A percentile compares a stretch with the other conserved stretches of the same genome.
Evolutionary conservation across 2,113 vertebrate species (phyloP).

Genomic region (Phrynosoma platyrhinos): DNA sequence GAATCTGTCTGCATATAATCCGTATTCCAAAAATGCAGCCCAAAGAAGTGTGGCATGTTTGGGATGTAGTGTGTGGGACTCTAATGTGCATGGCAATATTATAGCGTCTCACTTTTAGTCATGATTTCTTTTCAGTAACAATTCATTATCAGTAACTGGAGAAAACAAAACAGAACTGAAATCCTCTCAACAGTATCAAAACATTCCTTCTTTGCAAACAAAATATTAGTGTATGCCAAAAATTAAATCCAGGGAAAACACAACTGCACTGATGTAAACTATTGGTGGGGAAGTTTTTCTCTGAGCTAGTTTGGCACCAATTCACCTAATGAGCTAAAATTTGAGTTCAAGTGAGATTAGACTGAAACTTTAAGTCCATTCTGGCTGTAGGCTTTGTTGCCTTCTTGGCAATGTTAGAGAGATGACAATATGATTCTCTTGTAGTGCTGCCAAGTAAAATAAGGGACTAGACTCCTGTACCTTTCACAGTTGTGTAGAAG

Average conservation of each 20-base stretch:
- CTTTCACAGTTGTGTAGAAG: too few relatives aligned
- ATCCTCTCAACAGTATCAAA: neutral
- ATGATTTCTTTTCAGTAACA: constrained; percentile 6
- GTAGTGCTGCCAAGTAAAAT: too few relatives aligned
- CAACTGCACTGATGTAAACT: neutral
- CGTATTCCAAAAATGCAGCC: constrained; percentile 6
- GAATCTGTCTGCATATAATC: neutral
- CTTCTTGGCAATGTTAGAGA: neutral
- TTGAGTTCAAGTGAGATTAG: neutral
- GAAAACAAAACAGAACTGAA: neutral
- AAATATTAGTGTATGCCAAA: neutral
- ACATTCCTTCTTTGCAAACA: neutral
- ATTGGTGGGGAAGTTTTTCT: too few relatives aligned
- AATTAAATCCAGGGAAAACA: neutral
- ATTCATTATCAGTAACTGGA: neutral
- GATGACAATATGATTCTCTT: neutral
- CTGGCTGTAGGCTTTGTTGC: neutral
- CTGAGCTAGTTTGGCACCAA: neutral
- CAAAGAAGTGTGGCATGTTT: neutral
- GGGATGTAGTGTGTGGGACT: neutral
- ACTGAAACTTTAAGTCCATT: neutral
- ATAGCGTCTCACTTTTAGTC: neutral
- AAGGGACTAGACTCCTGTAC: too few relatives aligned
- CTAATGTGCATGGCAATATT: neutral
- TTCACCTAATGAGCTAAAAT: neutral